Evolutionary conservation across 2,113 vertebrate species (phyloP), one percentile per base, ranked within the genome.

Genomic region (Bambusicola thoracicus): DNA sequence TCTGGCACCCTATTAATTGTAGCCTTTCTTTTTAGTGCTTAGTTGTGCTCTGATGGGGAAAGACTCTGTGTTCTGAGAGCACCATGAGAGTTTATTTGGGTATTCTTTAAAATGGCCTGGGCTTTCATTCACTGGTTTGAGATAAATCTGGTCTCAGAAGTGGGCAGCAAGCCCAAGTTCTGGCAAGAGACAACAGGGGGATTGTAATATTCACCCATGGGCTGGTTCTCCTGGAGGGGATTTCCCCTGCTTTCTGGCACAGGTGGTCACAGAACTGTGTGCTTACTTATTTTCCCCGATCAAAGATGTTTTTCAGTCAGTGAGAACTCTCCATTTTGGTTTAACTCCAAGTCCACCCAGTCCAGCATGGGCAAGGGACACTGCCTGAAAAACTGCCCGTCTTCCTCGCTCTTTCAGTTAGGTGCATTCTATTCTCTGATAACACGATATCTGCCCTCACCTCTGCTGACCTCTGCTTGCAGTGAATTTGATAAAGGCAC

Each of bases 1-100:
- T 92, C 95, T 97, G 96, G 96, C 93, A 94, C 94, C 89, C 94
- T 86, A 8, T 96, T 97, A 97, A 97, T 91, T 89, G 81, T 38
- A 81, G 84, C 95, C 89, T 96, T 96, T 96, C 80, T 92, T 93
- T 91, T 93, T 85, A 29, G 10, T 30, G 6, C 72, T 87, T 61
- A 40, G 41, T 65, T 67, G 88, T 90, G 92, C 95, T 94, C 94
- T 92, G 51, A 91, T 51, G 72, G 91, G 94, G 92, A 93, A 83
- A 95, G 89, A 95, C 96, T 91, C 61, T 46, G 62, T 94, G 96
- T 97, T 96, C 94, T 89, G 66, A 81, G 85, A 88, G 76, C 85
- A 41, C 92, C 68, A 18, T 69, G 87, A 91, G 94, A 94, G 87
- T 92, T 95, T 95, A 90, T 93, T 94, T 38, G 51, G 85, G 70